These are phyloP conservation scores for Eupsittula cactorum DNA, from an alignment of 2,113 vertebrate genomes.

Conservation along the genomic window DNA sequence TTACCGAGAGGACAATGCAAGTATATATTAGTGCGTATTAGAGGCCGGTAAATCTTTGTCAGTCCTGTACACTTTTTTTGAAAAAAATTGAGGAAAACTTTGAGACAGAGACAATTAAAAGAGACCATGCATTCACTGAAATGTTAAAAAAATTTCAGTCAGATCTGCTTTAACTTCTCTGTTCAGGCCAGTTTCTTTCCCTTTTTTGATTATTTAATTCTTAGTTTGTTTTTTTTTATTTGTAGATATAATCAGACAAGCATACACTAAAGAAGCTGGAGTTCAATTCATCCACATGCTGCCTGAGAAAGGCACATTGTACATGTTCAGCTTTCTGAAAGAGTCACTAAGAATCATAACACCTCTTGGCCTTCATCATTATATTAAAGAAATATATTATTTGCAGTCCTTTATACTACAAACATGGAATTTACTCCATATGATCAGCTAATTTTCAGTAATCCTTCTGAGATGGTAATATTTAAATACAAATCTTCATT, in stretches of 20 bases:
- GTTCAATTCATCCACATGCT: background rate
- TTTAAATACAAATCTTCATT: background rate
- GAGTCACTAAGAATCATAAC: background rate
- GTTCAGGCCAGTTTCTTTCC: background rate
- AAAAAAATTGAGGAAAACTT: constrained; percentile 17
- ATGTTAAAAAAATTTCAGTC: background rate
- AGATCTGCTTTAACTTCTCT: background rate
- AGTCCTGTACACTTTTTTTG: background rate
- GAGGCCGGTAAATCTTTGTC: background rate
- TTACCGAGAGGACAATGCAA: background rate
- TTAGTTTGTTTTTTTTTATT: background rate
- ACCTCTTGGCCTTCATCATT: background rate
- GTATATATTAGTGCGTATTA: background rate
- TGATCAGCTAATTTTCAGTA: background rate
- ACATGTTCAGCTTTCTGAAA: background rate
- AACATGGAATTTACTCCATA: background rate
- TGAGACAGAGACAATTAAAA: background rate
- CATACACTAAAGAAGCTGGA: background rate
- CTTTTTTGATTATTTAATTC: background rate
- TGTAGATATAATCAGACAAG: background rate
- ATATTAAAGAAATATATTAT: background rate
- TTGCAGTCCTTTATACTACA: background rate
- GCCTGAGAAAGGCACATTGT: background rate
- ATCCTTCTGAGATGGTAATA: background rate
- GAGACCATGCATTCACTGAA: constrained; percentile 23